Base-by-base conservation (phyloP, 2,113 vertebrate species). In the Carlito syrichta region DNA sequence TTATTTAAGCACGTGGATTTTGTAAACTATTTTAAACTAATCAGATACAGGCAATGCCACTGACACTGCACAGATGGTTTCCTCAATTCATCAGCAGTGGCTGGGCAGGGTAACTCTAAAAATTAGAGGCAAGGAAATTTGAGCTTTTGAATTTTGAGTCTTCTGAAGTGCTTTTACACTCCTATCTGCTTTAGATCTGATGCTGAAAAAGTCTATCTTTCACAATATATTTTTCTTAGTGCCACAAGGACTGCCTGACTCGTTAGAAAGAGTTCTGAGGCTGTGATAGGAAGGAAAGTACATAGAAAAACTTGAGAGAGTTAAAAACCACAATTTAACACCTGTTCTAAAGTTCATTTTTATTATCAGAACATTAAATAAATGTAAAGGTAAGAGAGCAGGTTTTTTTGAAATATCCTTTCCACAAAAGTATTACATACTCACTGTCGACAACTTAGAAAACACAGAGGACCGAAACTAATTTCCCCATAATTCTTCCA, bases 1-100 rank as follows among this genome's bases (percentile, higher is more conserved):
- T 95, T 94, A 92, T 77, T 96, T 84, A 88, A 92, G 45, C 58
- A 86, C 3, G n/a, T 91, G 50, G 79, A 93, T 82, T 96, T 94
- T 74, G 66, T 91, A 82, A 86, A 52, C 62, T 66, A 76, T 86
- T 94, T 97, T 83, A 74, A 93, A n/a, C 73, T 94, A 82, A 91
- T 81, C 83, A 89, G 73, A 91, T 32, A 94, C 60, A 86, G 86
- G 43, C 93, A 69, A 68, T 78, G 56, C 9, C 45, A 30, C 68
- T 77, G 81, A 82, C 48, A 8, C 69, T 11, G 38, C 86, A 60
- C 77, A 94, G 77, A 78, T 94, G 69, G 43, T 54, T 93, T 91
- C 25, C 63, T 74, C 50, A 68, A 23, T 86, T 22, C 32, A 50
- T 91, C 27, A 94, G 58, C 54, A 43, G 54, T 83, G 54, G 22